Percentiles rank a stretch among this genome's conserved stretches.
Evolutionary conservation across 2,797 vertebrate genomes (phyloP).

Genomic region (Glyptemys insculpta): DNA sequence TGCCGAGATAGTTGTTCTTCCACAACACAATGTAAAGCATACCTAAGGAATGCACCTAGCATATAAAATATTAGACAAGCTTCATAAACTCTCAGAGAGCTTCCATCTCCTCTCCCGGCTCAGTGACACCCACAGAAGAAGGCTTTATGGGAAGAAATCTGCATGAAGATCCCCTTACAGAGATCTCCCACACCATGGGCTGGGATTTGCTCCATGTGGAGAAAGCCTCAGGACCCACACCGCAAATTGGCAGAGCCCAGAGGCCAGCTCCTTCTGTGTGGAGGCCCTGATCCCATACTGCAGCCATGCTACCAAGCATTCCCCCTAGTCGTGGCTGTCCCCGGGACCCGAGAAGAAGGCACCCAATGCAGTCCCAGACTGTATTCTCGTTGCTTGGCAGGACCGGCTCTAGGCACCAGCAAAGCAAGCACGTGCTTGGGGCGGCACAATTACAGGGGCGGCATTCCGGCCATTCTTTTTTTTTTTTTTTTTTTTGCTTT

Average conservation of each 20-base stretch:
- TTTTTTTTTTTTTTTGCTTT: too few species aligned
- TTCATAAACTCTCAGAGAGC: background rate
- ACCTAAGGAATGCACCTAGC: background rate
- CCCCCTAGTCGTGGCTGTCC: background rate
- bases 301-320: background rate
- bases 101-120: background rate
- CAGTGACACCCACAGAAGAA: background rate
- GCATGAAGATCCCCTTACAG: background rate
- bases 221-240: background rate
- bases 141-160: rapidly evolving
- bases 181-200: background rate
- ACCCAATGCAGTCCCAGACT: background rate
- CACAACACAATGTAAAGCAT: background rate
- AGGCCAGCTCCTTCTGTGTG: rapidly evolving
- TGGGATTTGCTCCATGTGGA: rapidly evolving
- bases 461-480: too few species aligned
- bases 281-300: background rate
- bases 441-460: too few species aligned
- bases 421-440: too few species aligned
- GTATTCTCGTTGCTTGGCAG: background rate
- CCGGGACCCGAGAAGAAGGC: background rate
- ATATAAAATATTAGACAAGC: background rate
- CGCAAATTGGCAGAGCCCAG: background rate
- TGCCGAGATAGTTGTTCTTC: background rate
- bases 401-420: too few species aligned